Percentiles rank a stretch among this genome's conserved stretches.
Evolutionary conservation across 2,888 invertebrate genomes (phyloP).

Genomic region (Eupeodes latifasciatus): DNA sequence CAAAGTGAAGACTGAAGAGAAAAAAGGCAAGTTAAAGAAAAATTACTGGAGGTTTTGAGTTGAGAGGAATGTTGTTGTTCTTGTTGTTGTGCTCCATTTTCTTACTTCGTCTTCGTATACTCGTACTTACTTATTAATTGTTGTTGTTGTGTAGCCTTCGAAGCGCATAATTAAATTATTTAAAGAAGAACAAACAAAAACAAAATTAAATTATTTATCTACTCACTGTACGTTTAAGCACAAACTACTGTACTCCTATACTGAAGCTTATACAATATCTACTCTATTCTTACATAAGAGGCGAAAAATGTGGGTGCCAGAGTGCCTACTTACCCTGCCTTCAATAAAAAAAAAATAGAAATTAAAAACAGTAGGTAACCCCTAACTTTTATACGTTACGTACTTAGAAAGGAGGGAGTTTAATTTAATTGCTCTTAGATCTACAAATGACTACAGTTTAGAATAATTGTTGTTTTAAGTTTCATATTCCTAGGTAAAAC

Average conservation of each 20-base stretch:
- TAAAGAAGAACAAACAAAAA: constrained; percentile 74
- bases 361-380: constrained; percentile 24
- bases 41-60: not conserved
- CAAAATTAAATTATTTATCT: constrained; percentile 74
- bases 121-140: not conserved
- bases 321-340: not conserved
- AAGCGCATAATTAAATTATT: constrained; percentile 74
- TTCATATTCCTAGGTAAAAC: too few relatives aligned
- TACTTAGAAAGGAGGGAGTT: constrained; percentile 14
- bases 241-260: not conserved
- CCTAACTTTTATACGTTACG: too few relatives aligned
- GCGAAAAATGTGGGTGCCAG: constrained; percentile 16
- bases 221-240: constrained; percentile 37
- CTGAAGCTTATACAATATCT: too few relatives aligned
- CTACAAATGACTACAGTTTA: not conserved
- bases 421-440: constrained; percentile 66
- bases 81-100: not conserved
- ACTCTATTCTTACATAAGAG: not conserved
- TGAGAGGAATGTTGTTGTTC: not conserved
- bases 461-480: not conserved
- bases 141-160: constrained; percentile 43
- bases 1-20: too few relatives aligned
- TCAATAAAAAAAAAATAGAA: not conserved
- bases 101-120: constrained; percentile 7
- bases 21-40: not conserved